Conservation (phyloP, 1,140 invertebrate species). For the Drosophila ironensis region DNA sequence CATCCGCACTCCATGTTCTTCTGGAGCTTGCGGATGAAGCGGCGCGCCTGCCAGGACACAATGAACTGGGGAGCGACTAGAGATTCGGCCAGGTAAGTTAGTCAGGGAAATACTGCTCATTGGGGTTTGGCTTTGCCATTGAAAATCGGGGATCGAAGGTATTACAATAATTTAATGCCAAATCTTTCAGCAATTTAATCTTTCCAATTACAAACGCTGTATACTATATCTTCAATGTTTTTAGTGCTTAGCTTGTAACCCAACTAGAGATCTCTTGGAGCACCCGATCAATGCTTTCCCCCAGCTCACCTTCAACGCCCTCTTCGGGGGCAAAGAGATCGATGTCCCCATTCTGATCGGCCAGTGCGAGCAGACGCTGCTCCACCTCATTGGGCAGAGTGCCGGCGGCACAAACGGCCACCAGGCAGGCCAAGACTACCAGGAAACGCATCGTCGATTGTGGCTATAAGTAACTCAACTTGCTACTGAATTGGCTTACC, state of each 20-base stretch:
- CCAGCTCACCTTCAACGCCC: constrained; percentile 56
- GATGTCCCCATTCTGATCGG: constrained; percentile 68
- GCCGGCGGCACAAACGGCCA: constrained; percentile 67
- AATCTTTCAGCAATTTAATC: too few relatives aligned
- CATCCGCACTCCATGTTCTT: constrained; percentile 76
- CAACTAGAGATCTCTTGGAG: too few relatives aligned
- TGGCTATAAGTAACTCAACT: constrained; percentile 32
- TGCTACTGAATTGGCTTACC: constrained; percentile 47
- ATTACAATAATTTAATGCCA: too few relatives aligned
- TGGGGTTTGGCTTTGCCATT: too few relatives aligned
- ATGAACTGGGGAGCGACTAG: constrained; percentile 62
- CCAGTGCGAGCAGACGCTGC: constrained; percentile 48
- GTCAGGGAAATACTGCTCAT: neutral
- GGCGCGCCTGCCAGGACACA: constrained; percentile 74
- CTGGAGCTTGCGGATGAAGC: constrained; percentile 68
- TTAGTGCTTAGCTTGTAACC: too few relatives aligned
- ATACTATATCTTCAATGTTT: too few relatives aligned
- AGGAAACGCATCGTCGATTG: constrained; percentile 69
- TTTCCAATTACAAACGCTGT: too few relatives aligned
- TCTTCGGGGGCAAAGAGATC: constrained; percentile 49
- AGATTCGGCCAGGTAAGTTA: neutral
- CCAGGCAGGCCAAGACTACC: constrained; percentile 64
- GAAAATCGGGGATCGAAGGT: too few relatives aligned
- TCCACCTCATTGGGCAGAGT: constrained; percentile 50
- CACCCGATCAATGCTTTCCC: neutral